These are phyloP conservation scores for Protobothrops mucrosquamatus DNA, from an alignment of 2,113 vertebrate genomes.

Conservation along the genomic window DNA sequence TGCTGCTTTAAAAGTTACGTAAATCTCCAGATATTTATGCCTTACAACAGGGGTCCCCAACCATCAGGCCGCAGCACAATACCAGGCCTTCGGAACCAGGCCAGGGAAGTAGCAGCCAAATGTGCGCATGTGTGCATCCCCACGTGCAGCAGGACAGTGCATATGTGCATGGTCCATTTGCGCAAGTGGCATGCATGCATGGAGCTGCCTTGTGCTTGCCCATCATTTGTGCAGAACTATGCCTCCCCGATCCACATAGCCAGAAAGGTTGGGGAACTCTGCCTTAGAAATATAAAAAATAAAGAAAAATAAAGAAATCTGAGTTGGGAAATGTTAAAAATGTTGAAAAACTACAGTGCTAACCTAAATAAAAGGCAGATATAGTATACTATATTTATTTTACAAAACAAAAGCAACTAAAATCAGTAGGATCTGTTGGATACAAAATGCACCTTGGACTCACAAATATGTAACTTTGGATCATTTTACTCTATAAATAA, in stretches of 20 bases:
- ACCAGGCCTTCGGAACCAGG: background rate
- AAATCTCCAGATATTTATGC: background rate
- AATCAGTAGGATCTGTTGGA: background rate
- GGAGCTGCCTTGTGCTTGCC: too few relatives aligned
- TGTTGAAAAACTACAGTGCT: background rate
- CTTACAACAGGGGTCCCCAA: background rate
- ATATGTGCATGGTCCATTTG: background rate
- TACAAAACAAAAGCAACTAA: background rate
- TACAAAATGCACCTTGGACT: background rate
- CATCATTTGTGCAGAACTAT: background rate
- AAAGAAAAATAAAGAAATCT: background rate
- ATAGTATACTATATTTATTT: background rate
- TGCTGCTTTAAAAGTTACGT: background rate
- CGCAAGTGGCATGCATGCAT: background rate
- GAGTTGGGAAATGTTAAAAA: background rate
- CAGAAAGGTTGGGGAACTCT: background rate
- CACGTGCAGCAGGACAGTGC: background rate
- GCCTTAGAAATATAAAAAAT: background rate
- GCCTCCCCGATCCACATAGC: rapidly evolving
- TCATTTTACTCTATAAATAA: background rate
- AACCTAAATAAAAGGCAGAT: background rate
- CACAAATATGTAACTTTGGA: background rate
- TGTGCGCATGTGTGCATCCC: background rate
- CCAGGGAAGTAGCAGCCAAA: background rate
- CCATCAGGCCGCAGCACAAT: background rate